A percentile compares a stretch with the other conserved stretches of the same genome.
phyloP scores from a whole-genome alignment of 2,888 invertebrate genomes.

The Parelbella ahira region DNA sequence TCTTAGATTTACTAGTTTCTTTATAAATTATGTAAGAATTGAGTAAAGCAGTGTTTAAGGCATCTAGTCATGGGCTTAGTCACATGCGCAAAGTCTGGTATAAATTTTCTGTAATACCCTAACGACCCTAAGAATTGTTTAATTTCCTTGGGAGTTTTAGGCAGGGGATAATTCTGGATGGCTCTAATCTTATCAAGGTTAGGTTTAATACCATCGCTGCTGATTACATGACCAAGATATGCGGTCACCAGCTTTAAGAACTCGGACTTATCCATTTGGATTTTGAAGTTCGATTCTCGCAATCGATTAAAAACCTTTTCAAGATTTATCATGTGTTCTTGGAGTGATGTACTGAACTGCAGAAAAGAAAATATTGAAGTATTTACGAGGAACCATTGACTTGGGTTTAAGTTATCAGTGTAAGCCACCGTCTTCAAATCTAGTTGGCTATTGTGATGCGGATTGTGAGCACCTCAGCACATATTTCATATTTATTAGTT shows the following conservation, averaged over 20 bases:
- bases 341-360: constrained; percentile 32
- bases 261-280: constrained; percentile 36
- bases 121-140: constrained; percentile 23
- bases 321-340: constrained; percentile 34
- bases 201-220: constrained; percentile 27
- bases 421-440: too few species aligned
- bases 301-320: constrained; percentile 32
- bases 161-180: constrained; percentile 24
- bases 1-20: too few species aligned
- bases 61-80: constrained; percentile 27
- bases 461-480: too few species aligned
- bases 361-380: too few species aligned
- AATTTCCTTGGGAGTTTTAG: constrained; percentile 22
- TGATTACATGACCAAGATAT: constrained; percentile 28
- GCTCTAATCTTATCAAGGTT: constrained; percentile 32
- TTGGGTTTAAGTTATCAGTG: too few species aligned
- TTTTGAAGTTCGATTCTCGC: constrained; percentile 33
- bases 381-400: too few species aligned
- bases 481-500: too few species aligned
- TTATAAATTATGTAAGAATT: too few species aligned
- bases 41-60: constrained; percentile 23
- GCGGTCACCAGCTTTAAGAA: constrained; percentile 33
- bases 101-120: constrained; percentile 27
- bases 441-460: too few species aligned
- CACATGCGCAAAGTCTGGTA: constrained; percentile 25